Evolutionary conservation across 2,113 vertebrate species (phyloP).

Genomic region (Anseranas semipalmata): DNA sequence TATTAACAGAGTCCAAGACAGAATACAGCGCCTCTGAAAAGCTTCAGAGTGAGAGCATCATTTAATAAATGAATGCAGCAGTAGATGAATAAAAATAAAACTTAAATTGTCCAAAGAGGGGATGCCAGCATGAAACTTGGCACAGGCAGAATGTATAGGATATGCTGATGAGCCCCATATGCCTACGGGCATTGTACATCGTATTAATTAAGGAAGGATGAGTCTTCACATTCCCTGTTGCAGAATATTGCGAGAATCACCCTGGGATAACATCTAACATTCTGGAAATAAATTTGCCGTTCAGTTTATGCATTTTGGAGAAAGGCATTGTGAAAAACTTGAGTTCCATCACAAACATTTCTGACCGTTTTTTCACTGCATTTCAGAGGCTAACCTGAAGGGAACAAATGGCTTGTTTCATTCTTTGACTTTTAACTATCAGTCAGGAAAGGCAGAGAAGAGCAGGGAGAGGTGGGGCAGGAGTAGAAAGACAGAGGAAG

Average conservation of each 20-base stretch:
- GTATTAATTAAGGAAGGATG: slow-evolving; percentile 60
- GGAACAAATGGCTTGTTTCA: background rate
- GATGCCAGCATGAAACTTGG: slow-evolving; percentile 24
- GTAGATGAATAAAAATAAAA: slow-evolving; percentile 36
- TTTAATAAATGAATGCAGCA: slow-evolving; percentile 52
- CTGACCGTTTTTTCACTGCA: background rate
- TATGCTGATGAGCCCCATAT: slow-evolving; percentile 34
- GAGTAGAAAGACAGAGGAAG: background rate
- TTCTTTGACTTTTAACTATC: background rate
- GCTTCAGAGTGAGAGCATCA: background rate
- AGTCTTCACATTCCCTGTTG: slow-evolving; percentile 13
- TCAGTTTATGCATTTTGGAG: slow-evolving; percentile 30
- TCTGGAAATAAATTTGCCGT: slow-evolving; percentile 58
- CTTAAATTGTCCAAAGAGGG: background rate
- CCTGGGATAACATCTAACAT: slow-evolving; percentile 45
- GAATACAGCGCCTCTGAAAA: background rate
- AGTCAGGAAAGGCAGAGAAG: background rate
- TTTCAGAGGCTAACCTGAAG: background rate
- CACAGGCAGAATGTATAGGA: slow-evolving; percentile 12
- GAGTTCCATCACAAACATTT: background rate
- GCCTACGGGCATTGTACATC: background rate
- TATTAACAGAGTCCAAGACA: background rate
- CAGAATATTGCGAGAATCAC: slow-evolving; percentile 54
- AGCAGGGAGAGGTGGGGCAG: background rate
- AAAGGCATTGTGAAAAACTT: background rate